A percentile compares a stretch with the other conserved stretches of the same genome.
Conservation (phyloP, 2,113 vertebrate species). For the Petrocephalus zakoni region DNA sequence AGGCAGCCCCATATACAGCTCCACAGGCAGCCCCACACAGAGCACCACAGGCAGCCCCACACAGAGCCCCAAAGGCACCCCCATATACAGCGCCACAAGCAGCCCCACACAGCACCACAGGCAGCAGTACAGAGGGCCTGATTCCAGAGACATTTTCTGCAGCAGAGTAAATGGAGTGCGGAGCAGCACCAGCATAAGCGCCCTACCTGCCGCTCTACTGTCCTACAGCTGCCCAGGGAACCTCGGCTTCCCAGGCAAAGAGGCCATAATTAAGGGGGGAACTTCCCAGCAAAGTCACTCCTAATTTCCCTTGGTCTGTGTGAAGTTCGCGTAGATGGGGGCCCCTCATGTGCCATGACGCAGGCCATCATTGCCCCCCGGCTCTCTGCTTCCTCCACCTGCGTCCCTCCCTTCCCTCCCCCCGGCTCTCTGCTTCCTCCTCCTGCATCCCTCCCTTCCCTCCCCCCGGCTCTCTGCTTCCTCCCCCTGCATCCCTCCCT, state of each 20-base stretch:
- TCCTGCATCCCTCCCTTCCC: background rate
- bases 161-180: background rate
- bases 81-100: too few relatives aligned
- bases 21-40: too few relatives aligned
- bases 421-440: conserved; percentile 5
- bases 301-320: background rate
- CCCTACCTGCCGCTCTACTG: background rate
- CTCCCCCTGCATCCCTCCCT: background rate
- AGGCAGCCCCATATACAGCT: too few relatives aligned
- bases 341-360: background rate
- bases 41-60: too few relatives aligned
- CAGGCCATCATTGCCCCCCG: conserved; percentile 25
- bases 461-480: conserved; percentile 13
- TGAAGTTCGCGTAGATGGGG: background rate
- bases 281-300: background rate
- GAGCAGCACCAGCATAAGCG: background rate
- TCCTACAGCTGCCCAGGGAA: background rate
- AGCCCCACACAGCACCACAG: too few relatives aligned
- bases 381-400: conserved; percentile 25
- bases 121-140: too few relatives aligned
- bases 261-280: background rate
- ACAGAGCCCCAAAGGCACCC: too few relatives aligned
- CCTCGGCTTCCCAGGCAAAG: background rate
- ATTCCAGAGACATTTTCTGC: background rate
- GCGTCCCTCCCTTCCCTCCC: background rate